phyloP scores from a whole-genome alignment of 2,797 vertebrate species.

The Taeniopygia guttata region DNA sequence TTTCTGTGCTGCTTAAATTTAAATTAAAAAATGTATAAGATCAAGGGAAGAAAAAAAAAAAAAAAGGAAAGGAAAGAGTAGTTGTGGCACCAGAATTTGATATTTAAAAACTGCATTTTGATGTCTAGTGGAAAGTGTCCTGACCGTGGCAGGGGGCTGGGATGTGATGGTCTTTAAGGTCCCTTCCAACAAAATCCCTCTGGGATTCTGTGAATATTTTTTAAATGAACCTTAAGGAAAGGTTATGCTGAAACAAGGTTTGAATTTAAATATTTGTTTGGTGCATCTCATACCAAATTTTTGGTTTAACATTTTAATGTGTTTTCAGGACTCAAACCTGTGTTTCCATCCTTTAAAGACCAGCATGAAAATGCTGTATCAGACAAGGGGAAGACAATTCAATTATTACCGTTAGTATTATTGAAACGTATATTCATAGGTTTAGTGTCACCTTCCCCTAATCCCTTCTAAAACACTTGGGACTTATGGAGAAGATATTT shows the following conservation, averaged over 20 bases:
- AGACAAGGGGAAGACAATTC: not conserved
- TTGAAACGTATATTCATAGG: not conserved
- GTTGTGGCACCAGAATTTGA: not conserved
- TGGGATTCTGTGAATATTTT: not conserved
- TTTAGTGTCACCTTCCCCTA: not conserved
- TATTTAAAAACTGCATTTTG: not conserved
- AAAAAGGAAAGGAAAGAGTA: not conserved
- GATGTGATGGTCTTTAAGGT: not conserved
- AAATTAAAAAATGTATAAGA: not conserved
- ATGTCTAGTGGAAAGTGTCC: not conserved
- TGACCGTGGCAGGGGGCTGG: not conserved
- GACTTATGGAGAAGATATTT: not conserved
- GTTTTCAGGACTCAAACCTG: not conserved
- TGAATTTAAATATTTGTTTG: not conserved
- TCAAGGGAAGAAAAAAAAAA: not conserved
- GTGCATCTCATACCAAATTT: accelerated
- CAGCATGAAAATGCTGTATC: not conserved
- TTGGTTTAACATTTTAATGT: not conserved
- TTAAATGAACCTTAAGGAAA: not conserved
- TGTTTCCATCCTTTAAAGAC: not conserved
- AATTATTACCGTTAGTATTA: not conserved
- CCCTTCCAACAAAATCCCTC: not conserved
- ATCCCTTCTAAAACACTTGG: not conserved
- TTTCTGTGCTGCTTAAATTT: not conserved
- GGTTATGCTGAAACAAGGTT: not conserved